phyloP scores from a whole-genome alignment of 2,797 vertebrate genomes.

The Paramormyrops hopkinsi region DNA sequence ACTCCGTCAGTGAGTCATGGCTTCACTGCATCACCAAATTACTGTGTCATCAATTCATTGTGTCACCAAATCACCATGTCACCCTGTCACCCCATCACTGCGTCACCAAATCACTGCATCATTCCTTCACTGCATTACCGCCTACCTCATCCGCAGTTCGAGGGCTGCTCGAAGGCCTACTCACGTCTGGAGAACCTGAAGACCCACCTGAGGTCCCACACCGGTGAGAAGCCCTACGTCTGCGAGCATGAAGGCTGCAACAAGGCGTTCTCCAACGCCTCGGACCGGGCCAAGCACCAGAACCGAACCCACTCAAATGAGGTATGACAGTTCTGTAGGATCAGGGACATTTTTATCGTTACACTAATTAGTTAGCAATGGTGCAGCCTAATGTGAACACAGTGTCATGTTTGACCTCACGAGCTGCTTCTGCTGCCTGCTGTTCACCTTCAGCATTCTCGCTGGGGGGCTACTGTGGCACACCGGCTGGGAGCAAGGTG shows the following conservation, averaged over 20 bases:
- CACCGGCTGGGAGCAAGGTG: background rate
- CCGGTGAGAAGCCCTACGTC: conserved; percentile 95
- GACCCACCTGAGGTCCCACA: conserved; percentile 96
- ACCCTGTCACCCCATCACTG: background rate
- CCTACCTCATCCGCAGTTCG: conserved; percentile 70
- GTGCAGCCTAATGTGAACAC: background rate
- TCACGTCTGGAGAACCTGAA: conserved; percentile 98
- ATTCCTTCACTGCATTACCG: background rate
- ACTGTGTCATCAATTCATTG: background rate
- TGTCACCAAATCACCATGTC: background rate
- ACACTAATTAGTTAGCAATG: background rate
- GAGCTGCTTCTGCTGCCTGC: background rate
- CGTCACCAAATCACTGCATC: background rate
- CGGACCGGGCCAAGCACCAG: conserved; percentile 96
- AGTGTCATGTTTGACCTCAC: background rate
- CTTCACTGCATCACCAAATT: background rate
- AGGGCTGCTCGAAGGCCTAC: conserved; percentile 93
- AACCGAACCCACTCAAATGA: conserved; percentile 98
- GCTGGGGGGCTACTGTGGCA: background rate
- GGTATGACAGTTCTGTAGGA: conserved; percentile 56
- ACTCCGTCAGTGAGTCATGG: background rate
- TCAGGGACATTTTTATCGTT: background rate
- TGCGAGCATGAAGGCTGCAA: conserved; percentile 98
- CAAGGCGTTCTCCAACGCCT: conserved; percentile 98
- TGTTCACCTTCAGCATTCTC: background rate